Base-by-base conservation (phyloP, 2,888 invertebrate species). In the Theretra japonica region DNA sequence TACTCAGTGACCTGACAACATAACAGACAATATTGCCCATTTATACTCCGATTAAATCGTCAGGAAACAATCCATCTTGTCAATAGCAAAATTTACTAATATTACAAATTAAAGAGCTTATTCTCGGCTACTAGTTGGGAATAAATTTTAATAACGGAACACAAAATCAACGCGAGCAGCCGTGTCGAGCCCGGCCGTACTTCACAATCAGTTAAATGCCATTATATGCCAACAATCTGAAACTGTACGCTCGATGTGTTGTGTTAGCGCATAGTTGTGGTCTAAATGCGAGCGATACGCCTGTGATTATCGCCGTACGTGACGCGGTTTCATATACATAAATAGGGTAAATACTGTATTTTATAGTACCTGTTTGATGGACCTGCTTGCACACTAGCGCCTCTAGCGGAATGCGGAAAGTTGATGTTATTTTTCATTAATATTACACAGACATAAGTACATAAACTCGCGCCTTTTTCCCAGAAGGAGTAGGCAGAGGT, bases 171-270 rank as follows among this genome's bases (percentile, higher is more conserved):
- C n/a, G 53, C 56, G 62, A 71, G 41, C 62, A 70, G 53, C 30
- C 59, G 53, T 62, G 56, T 70, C 50, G 62, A 25, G 70, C 59
- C 60, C 28, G 56, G 68, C 30, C 82, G 85, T 88, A 86, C 83
- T 86, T 88, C 82, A 88, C 86, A 86, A 88, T 88, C 88, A 88
- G 81, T 80, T 83, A 83, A 84, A 86, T 84, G 74, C 82, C 33
- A 70, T 72, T 72, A 57, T 70, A 59, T 72, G 70, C 58, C 65
- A 71, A 74, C 68, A 72, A 71, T 71, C 71, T 71, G 28, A 70
- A 68, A 25, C 53, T 72, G 25, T 58, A 33, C 48, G 50, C 60
- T 59, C 58, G 11, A 53, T 69, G 60, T 68, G 50, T 25, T 72
- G 23, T 59, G 33, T 69, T 60, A 48, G 28, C 23, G 68, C 30